Percentiles rank a stretch among this genome's conserved stretches.
These are phyloP conservation scores for Python bivittatus DNA, from an alignment of 2,113 vertebrate genomes.

Conservation along the genomic window DNA sequence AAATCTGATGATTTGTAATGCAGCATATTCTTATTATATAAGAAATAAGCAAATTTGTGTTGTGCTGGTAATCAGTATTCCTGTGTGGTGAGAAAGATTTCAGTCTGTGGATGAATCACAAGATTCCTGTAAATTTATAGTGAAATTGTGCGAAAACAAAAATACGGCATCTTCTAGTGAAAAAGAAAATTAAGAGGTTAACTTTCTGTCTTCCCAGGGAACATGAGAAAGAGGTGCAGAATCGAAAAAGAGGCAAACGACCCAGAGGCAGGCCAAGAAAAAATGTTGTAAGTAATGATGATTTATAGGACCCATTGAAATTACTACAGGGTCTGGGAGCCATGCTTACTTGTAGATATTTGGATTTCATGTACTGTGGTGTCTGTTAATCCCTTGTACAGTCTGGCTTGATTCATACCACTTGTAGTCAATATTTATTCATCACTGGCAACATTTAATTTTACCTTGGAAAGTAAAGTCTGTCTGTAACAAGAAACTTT, in stretches of 20 bases:
- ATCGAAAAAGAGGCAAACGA: slow-evolving; percentile 88
- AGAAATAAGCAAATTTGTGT: background rate
- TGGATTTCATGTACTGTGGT: background rate
- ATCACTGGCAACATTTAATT: background rate
- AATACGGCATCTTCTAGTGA: background rate
- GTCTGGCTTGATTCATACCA: background rate
- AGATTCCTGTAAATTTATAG: background rate
- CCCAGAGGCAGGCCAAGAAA: slow-evolving; percentile 93
- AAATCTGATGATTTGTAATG: background rate
- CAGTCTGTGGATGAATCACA: background rate
- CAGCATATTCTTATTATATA: background rate
- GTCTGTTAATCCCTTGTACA: background rate
- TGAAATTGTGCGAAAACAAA: background rate
- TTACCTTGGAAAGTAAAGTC: background rate
- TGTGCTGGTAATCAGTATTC: background rate
- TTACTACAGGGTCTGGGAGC: background rate
- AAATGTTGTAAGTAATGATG: slow-evolving; percentile 76
- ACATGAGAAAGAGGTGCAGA: slow-evolving; percentile 90
- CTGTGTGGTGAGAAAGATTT: background rate
- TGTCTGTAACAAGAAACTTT: background rate
- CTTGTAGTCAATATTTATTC: background rate
- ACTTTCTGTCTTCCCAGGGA: slow-evolving; percentile 76
- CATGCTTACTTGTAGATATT: background rate
- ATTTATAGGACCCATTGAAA: slow-evolving; percentile 28
- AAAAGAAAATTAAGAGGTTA: background rate